A percentile compares a stretch with the other conserved stretches of the same genome.
Conservation (phyloP, 2,888 invertebrate genomes). For the Onthophagus sagittarius region DNA sequence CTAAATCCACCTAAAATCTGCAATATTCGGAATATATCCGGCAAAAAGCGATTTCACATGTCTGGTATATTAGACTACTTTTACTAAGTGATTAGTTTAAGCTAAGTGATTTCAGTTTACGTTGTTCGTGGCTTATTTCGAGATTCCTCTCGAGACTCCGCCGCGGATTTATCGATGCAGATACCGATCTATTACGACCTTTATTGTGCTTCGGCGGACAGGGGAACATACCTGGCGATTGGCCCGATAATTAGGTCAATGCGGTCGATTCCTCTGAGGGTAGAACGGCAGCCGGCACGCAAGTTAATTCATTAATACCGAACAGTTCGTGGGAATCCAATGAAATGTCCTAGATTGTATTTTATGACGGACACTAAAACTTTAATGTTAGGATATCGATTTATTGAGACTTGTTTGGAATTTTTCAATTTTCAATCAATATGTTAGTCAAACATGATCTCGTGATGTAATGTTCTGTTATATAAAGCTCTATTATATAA, state of each 20-base stretch:
- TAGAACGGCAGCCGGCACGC: background rate
- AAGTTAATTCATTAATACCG: background rate
- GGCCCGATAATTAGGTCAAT: background rate
- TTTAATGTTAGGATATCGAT: background rate
- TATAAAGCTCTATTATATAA: no score
- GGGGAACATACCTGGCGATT: background rate
- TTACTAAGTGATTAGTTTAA: background rate
- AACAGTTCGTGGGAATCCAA: background rate
- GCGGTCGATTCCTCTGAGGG: background rate
- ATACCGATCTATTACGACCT: constrained; percentile 2
- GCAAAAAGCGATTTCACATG: no score
- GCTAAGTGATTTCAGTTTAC: background rate
- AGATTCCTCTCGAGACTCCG: constrained; percentile 14
- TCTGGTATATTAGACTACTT: background rate
- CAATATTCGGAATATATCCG: no score
- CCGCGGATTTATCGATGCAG: constrained; percentile 16
- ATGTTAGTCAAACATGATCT: no score
- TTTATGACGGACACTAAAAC: background rate
- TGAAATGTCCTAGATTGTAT: background rate
- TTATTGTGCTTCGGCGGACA: background rate
- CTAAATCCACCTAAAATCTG: no score
- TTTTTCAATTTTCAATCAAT: no score
- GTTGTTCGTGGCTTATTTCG: constrained; percentile 15
- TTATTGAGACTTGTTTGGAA: no score
- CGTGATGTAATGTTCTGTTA: no score